A percentile compares a stretch with the other conserved stretches of the same genome.
Conservation (phyloP, 1,140 invertebrate genomes). For the Artemia franciscana region DNA sequence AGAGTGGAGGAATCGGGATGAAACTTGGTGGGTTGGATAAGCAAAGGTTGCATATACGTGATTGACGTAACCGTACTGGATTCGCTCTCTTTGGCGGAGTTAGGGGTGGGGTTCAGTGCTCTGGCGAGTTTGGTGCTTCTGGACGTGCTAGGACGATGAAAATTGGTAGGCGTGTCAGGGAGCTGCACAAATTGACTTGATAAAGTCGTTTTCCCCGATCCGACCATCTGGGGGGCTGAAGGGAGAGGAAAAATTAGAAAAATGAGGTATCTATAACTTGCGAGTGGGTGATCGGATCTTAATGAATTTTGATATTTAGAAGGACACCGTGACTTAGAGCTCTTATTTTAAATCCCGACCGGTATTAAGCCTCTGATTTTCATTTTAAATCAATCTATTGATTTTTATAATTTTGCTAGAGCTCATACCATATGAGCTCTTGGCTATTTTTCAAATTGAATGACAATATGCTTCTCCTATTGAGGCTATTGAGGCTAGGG, state of each 20-base stretch:
- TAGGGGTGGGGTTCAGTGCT: neutral
- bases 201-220: too few relatives aligned
- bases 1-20: neutral
- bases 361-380: too few relatives aligned
- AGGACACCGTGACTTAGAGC: too few relatives aligned
- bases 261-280: neutral
- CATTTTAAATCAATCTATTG: too few relatives aligned
- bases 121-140: neutral
- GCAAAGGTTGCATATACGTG: neutral
- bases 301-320: too few relatives aligned
- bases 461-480: too few relatives aligned
- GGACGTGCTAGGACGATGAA: neutral
- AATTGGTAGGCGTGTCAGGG: neutral
- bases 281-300: too few relatives aligned
- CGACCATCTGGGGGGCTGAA: neutral
- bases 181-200: neutral
- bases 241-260: neutral
- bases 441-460: too few relatives aligned
- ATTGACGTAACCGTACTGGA: neutral
- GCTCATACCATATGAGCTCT: too few relatives aligned
- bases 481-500: too few relatives aligned
- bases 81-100: neutral
- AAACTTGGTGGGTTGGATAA: neutral
- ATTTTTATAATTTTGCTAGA: too few relatives aligned
- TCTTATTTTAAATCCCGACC: too few relatives aligned